Evolutionary conservation across 2,113 vertebrate genomes (phyloP).

Genomic region (Ctenomys sociabilis): DNA sequence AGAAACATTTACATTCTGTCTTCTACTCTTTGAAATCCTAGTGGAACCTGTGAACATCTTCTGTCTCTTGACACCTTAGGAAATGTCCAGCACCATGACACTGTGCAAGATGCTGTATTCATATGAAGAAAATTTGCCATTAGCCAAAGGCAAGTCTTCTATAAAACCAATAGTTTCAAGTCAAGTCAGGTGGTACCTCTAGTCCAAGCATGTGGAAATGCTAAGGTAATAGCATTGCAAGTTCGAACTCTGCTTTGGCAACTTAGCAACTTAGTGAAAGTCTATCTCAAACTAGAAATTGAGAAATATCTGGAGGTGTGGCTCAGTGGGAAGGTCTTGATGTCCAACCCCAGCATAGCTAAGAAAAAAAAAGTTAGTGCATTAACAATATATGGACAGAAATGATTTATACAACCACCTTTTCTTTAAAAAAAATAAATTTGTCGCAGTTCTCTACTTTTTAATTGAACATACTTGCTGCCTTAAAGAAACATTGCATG

Average conservation of each 20-base stretch:
- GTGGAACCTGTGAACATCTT: not conserved
- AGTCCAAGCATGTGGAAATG: not conserved
- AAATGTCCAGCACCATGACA: conserved; percentile 1
- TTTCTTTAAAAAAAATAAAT: conserved; percentile 16
- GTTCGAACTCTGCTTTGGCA: not conserved
- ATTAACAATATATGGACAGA: conserved; percentile 1
- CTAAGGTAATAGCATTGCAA: not conserved
- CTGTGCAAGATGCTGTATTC: not conserved
- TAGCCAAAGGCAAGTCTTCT: not conserved
- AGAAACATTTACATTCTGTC: conserved; percentile 32
- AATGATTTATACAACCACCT: not conserved
- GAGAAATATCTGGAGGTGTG: not conserved
- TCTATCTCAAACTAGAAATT: not conserved
- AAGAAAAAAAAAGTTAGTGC: not conserved
- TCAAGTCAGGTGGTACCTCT: not conserved
- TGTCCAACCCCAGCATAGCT: not conserved
- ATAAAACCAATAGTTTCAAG: not conserved
- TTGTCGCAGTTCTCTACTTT: not conserved
- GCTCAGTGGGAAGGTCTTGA: not conserved
- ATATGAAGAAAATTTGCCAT: conserved; percentile 17
- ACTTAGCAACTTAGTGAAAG: not conserved
- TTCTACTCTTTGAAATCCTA: conserved; percentile 37
- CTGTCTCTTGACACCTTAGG: not conserved
- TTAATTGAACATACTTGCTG: not conserved
- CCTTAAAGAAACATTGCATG: not conserved